Evolutionary conservation across 2,888 invertebrate genomes (phyloP), one percentile per base, ranked within the genome.

Genomic region (Folsomia manolachei): DNA sequence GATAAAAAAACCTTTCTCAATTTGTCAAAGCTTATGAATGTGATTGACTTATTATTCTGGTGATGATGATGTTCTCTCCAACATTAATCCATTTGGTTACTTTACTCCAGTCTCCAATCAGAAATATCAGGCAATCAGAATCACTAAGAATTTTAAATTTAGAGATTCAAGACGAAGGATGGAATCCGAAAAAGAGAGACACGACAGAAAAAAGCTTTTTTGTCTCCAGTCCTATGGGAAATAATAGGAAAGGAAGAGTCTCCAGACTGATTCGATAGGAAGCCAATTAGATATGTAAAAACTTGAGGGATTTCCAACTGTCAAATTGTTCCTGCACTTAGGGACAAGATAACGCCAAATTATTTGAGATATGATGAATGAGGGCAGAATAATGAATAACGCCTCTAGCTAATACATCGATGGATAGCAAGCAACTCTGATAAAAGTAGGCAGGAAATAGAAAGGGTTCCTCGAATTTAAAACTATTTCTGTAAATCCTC

Each of bases 201-300:
- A 39, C 39, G 39, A 51, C 39, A 66, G 64, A 27, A 19, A 27
- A 39, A 27, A 66, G 51, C 65, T 51, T 52, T n/a, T 66, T 52
- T 51, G n/a, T 63, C 63, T 25, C 24, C 27, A 19, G 21, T 26
- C 26, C 27, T 18, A 2, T n/a, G 64, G 64, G 64, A 64, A 64
- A 64, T 64, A 64, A 64, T 26, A 39, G 39, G 14, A 39, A 39
- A 4, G 39, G 14, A 4, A 14, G 7, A 14, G 39, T 39, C 4
- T 9, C 39, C 39, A 39, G 39, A 39, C 14, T 39, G 39, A 14
- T 39, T 39, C 39, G 4, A 11, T 60, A n/a, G 7, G 65, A 66
- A 52, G 65, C 51, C 65, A 66, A 66, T 66, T 66, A 66, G 65
- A 66, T 66, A 66, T 66, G 65, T 23, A 66, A 64, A 66, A 66